Conservation (phyloP, 1,140 invertebrate species). For the Trialeurodes vaporariorum region DNA sequence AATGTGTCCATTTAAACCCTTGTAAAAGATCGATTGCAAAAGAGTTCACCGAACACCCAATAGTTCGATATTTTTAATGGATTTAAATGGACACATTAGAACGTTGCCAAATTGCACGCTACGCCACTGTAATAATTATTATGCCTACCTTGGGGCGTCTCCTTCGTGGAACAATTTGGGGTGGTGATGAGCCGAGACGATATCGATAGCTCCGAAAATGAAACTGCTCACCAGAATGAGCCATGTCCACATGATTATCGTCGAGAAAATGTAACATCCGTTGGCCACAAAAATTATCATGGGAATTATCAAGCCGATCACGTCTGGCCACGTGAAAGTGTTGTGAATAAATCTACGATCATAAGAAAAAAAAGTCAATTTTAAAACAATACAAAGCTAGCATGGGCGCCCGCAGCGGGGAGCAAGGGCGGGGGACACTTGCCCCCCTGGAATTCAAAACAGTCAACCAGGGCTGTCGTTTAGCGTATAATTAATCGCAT, state of each 20-base stretch:
- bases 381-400: no score
- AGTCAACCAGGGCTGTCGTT: no score
- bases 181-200: constrained; percentile 72
- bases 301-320: not conserved
- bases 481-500: no score
- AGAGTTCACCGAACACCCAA: no score
- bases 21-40: not conserved
- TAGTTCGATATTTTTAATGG: not conserved
- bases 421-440: no score
- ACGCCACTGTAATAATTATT: no score
- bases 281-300: not conserved
- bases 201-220: constrained; percentile 48
- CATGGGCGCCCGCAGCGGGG: no score
- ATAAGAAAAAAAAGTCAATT: no score
- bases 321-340: not conserved
- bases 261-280: not conserved
- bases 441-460: no score
- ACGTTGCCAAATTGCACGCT: not conserved
- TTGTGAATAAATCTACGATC: not conserved
- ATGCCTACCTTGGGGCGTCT: constrained; percentile 44
- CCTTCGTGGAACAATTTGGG: constrained; percentile 74
- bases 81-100: not conserved
- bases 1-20: not conserved
- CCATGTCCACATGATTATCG: constrained; percentile 39
- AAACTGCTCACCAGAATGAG: constrained; percentile 47